Percentiles rank a stretch among this genome's conserved stretches.
Evolutionary conservation across 1,140 invertebrate species (phyloP).

Genomic region (Drosophila pruinosa): DNA sequence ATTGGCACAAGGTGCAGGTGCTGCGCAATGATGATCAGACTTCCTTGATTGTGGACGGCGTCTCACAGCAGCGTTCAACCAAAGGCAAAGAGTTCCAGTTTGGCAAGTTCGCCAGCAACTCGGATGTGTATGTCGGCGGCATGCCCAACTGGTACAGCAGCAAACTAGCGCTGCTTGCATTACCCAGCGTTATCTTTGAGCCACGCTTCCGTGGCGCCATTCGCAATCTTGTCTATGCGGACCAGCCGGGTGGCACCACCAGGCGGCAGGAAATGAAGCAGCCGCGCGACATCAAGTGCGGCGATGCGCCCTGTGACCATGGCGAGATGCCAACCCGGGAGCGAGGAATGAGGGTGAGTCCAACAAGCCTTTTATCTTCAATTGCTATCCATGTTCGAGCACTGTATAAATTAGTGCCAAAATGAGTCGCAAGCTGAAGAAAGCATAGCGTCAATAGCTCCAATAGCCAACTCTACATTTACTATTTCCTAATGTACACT

Average conservation of each 20-base stretch:
- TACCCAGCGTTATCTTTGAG: constrained; percentile 95
- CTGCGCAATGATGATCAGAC: constrained; percentile 90
- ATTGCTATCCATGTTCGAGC: no score
- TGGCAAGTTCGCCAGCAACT: constrained; percentile 92
- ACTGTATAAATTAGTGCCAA: no score
- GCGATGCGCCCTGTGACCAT: constrained; percentile 79
- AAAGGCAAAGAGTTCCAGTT: constrained; percentile 93
- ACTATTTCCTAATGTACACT: no score
- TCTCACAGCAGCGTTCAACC: constrained; percentile 88
- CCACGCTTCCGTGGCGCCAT: constrained; percentile 93
- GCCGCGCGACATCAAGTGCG: constrained; percentile 87
- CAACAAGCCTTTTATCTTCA: no score
- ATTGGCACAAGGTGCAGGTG: constrained; percentile 95
- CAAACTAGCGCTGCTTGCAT: constrained; percentile 90
- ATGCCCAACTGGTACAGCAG: constrained; percentile 94
- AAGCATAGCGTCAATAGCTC: no score
- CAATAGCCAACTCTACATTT: no score
- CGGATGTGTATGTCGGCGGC: constrained; percentile 95
- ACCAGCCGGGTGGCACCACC: constrained; percentile 88
- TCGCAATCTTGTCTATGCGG: constrained; percentile 93
- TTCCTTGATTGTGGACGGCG: constrained; percentile 91
- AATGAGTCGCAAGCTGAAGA: no score
- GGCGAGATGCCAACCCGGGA: constrained; percentile 73
- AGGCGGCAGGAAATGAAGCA: constrained; percentile 90
- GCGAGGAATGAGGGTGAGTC: constrained; percentile 74